Evolutionary conservation across 2,888 invertebrate species (phyloP), one percentile per base, ranked within the genome.

Genomic region (Salticus scenicus): DNA sequence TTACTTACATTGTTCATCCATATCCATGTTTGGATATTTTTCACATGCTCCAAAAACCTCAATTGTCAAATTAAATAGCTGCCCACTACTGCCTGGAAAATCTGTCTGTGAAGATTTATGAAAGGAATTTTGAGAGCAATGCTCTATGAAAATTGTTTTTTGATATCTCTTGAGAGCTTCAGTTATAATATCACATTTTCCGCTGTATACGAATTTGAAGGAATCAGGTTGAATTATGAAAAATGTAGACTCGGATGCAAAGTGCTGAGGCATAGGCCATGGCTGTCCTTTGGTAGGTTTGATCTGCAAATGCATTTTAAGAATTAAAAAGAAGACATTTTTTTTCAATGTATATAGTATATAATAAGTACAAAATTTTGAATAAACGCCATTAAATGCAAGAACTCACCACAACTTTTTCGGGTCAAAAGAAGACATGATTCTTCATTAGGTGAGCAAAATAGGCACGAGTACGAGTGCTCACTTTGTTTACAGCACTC

Each of bases 1-100:
- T 14, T 77, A 90, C 94, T 93, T 92, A 96, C 95, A 96, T 89
- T 93, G 93, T 92, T 97, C 97, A 90, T 95, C 94, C 94, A 96
- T 96, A 70, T 93, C 91, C 42, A 94, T 91, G 87, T 93, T 91
- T 0, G 96, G 96, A 89, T 93, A 93, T 0, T 92, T 91, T 89
- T 94, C 94, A 90, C 96, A 97, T 0, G 93, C 91, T 7, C 92
- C 90, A 28, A 91, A 91, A 71, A 96, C 77, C 33, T 51, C 28
- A 24, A 88, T 71, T 27, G 82, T 83, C 14, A 88, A 30, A 57
- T 82, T 82, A n/a, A 14, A 33, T 4, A 88, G 33, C 41, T 72
- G 33, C n/a, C 71, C 72, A 67, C 73, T 72, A n/a, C 30, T 57
- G 12, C 37, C 30, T 5, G 8, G 69, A 17, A 17, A 42, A n/a